A percentile compares a stretch with the other conserved stretches of the same genome.
These are phyloP conservation scores for Neoitamus cyanurus DNA, from an alignment of 2,888 invertebrate genomes.

Conservation along the genomic window DNA sequence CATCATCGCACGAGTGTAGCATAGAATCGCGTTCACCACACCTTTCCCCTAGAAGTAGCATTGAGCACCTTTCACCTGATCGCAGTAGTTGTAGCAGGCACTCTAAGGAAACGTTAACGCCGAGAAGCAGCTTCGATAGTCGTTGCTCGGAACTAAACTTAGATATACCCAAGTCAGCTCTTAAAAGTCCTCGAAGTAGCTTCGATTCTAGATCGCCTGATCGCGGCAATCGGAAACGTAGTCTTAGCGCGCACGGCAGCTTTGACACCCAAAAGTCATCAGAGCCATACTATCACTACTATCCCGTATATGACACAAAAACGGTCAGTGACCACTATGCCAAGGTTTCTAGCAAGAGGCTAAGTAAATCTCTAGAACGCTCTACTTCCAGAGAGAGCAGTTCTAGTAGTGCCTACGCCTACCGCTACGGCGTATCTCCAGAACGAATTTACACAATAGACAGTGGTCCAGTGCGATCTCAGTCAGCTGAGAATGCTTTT, in stretches of 20 bases:
- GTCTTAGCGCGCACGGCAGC: slow-evolving; percentile 65
- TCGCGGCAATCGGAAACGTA: slow-evolving; percentile 60
- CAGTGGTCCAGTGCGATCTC: slow-evolving; percentile 61
- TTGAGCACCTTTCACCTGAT: slow-evolving; percentile 65
- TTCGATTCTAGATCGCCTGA: slow-evolving; percentile 61
- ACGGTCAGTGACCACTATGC: slow-evolving; percentile 64
- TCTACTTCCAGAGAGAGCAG: slow-evolving; percentile 64
- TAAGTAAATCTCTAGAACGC: slow-evolving; percentile 65
- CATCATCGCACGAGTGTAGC: slow-evolving; percentile 61
- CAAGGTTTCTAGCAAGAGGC: slow-evolving; percentile 55
- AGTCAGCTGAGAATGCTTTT: slow-evolving; percentile 65
- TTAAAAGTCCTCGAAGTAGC: slow-evolving; percentile 60
- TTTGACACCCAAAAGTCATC: slow-evolving; percentile 60
- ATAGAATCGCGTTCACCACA: slow-evolving; percentile 64
- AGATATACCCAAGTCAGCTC: slow-evolving; percentile 57
- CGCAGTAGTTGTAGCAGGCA: slow-evolving; percentile 60
- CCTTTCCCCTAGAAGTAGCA: slow-evolving; percentile 63
- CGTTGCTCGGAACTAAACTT: slow-evolving; percentile 63
- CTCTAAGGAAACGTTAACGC: slow-evolving; percentile 56
- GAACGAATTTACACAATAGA: slow-evolving; percentile 62
- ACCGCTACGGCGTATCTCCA: slow-evolving; percentile 62
- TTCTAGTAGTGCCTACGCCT: slow-evolving; percentile 59
- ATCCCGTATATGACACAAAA: slow-evolving; percentile 65
- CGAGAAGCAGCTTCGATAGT: slow-evolving; percentile 64
- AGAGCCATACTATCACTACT: slow-evolving; percentile 64